A percentile compares a stretch with the other conserved stretches of the same genome.
Conservation (phyloP, 1,140 invertebrate genomes). For the Adelges cooleyi region DNA sequence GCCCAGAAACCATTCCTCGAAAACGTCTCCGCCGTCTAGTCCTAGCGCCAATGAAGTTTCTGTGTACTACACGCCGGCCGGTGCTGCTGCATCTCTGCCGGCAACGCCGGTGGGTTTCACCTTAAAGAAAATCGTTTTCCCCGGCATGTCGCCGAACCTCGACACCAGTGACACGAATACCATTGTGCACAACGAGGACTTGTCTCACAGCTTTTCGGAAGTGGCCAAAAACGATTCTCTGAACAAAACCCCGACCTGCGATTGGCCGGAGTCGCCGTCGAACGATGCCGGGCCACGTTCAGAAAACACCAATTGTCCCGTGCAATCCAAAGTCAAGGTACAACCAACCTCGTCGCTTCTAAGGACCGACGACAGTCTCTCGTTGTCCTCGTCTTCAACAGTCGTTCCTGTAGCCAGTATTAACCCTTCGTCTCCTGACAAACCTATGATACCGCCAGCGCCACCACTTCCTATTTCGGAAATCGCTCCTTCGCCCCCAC, state of each 20-base stretch:
- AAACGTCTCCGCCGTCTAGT: background rate
- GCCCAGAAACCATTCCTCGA: background rate
- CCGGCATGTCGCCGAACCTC: background rate
- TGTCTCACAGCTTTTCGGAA: background rate
- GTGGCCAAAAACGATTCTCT: too few relatives aligned
- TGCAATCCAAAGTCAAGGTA: too few relatives aligned
- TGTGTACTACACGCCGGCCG: background rate
- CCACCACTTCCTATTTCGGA: background rate
- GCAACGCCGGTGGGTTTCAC: background rate
- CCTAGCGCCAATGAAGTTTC: background rate
- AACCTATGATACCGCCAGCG: too few relatives aligned
- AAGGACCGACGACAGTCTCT: too few relatives aligned
- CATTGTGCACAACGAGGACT: background rate
- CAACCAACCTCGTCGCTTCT: too few relatives aligned
- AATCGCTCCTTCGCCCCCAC: background rate
- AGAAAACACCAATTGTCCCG: too few relatives aligned
- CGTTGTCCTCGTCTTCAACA: too few relatives aligned
- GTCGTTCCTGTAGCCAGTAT: too few relatives aligned
- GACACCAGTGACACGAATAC: background rate
- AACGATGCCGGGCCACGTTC: too few relatives aligned
- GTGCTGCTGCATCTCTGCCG: background rate
- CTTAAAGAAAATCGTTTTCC: background rate
- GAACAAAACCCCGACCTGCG: too few relatives aligned
- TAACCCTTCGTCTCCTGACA: too few relatives aligned
- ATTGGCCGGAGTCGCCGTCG: background rate